phyloP scores from a whole-genome alignment of 2,113 vertebrate species.

The Prolemur simus region DNA sequence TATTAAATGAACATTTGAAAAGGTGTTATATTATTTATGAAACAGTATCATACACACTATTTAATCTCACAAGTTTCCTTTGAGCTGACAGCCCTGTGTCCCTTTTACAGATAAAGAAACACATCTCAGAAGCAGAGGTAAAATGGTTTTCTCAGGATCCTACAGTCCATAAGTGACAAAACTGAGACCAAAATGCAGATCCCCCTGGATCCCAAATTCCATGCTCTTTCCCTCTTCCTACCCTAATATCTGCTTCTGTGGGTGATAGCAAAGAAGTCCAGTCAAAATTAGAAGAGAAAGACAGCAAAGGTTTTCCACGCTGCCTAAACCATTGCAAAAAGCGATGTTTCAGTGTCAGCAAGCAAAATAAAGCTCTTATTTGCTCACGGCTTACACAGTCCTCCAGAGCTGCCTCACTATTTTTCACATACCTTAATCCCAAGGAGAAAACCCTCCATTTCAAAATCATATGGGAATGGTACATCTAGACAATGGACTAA shows the following conservation, averaged over 20 bases:
- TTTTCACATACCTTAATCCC: neutral
- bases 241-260: neutral
- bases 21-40: neutral
- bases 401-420: neutral
- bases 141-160: neutral
- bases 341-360: neutral
- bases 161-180: neutral
- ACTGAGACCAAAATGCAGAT: neutral
- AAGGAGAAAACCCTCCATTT: neutral
- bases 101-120: neutral
- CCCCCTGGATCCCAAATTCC: neutral
- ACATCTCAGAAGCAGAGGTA: neutral
- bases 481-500: neutral
- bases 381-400: neutral
- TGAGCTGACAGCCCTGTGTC: neutral
- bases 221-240: neutral
- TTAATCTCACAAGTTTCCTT: neutral
- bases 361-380: neutral
- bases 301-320: neutral
- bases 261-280: neutral
- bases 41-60: neutral
- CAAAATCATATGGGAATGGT: neutral
- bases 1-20: constrained; percentile 19
- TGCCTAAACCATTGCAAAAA: neutral
- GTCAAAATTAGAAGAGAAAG: neutral